These are phyloP conservation scores for Corvus cornix DNA, from an alignment of 2,113 vertebrate genomes.

Conservation along the genomic window DNA sequence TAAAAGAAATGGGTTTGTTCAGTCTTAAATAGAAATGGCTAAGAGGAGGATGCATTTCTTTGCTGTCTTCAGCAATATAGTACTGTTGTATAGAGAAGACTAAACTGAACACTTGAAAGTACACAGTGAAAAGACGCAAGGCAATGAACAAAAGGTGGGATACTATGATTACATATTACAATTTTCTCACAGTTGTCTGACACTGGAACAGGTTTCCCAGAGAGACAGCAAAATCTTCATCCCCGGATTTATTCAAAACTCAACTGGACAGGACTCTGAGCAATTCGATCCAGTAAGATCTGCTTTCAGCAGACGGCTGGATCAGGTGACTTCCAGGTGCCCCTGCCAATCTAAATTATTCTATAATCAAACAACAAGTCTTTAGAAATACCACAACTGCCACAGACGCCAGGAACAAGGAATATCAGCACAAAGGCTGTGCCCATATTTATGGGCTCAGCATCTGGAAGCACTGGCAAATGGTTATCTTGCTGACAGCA, in stretches of 20 bases:
- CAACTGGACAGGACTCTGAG: not conserved
- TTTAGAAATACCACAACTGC: not conserved
- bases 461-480: not conserved
- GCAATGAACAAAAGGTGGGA: not conserved
- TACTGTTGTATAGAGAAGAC: not conserved
- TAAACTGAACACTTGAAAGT: not conserved
- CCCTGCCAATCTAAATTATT: not conserved
- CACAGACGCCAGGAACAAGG: not conserved
- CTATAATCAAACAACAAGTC: not conserved
- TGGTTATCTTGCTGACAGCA: not conserved
- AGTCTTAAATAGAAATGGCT: not conserved
- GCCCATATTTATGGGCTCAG: not conserved
- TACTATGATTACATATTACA: accelerated
- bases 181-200: not conserved
- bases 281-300: not conserved
- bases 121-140: not conserved
- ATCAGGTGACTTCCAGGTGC: not conserved
- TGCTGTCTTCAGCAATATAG: not conserved
- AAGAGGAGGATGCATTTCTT: not conserved
- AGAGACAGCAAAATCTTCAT: not conserved
- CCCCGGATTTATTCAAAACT: not conserved
- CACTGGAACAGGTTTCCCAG: not conserved
- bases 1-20: not conserved
- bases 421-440: not conserved
- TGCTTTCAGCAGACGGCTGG: not conserved